Evolutionary conservation across 2,113 vertebrate species (phyloP).

Genomic region (Gorilla gorilla): DNA sequence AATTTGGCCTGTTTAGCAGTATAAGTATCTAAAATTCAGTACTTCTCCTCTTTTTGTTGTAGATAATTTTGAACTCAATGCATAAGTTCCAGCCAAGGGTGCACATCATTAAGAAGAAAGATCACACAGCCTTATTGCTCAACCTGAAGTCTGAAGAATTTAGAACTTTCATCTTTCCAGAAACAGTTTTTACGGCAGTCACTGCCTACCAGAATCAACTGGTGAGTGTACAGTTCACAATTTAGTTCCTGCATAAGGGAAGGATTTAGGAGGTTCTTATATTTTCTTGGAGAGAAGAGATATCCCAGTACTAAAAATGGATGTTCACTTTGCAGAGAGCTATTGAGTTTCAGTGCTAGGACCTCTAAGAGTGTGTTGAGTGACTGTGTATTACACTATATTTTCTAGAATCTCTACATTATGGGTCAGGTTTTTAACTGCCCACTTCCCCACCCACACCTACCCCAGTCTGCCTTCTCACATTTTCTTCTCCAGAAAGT

Average conservation of each 20-base stretch:
- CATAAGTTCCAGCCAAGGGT: conserved; percentile 99
- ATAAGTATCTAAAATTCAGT: background rate
- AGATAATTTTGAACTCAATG: conserved; percentile 99
- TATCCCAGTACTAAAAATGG: background rate
- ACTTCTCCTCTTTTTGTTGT: conserved; percentile 33
- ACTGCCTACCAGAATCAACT: conserved; percentile 99
- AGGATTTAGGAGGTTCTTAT: background rate
- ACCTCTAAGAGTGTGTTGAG: background rate
- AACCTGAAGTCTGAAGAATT: conserved; percentile 99
- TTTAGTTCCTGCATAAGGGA: background rate
- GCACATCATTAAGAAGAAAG: conserved; percentile 99
- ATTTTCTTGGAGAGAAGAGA: background rate
- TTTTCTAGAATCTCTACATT: background rate
- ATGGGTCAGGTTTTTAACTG: background rate
- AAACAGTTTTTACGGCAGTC: conserved; percentile 98
- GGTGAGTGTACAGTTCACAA: conserved; percentile 86
- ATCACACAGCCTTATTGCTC: conserved; percentile 97
- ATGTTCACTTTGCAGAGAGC: background rate
- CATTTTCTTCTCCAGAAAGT: background rate
- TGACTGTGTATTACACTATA: rapidly evolving
- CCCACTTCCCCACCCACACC: background rate
- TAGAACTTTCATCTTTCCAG: conserved; percentile 96
- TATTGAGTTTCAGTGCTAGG: background rate
- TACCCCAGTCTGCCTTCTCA: background rate
- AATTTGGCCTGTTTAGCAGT: background rate